These are phyloP conservation scores for Holothuria scabra DNA, from an alignment of 53 echinoderm and acorn worm genomes.

Conservation along the genomic window DNA sequence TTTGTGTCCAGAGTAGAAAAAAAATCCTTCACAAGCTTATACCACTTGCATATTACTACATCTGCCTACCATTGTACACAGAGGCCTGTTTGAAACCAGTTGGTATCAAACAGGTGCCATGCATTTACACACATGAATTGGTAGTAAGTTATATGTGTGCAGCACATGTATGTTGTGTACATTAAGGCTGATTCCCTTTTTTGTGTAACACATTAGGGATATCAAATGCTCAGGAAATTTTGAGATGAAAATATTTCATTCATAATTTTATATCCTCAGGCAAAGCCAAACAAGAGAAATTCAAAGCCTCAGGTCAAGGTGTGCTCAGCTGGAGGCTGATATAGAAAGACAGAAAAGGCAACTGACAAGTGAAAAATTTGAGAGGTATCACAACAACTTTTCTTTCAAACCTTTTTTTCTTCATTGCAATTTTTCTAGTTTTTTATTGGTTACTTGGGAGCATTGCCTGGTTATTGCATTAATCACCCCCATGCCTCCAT, in stretches of 20 bases:
- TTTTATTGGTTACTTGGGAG: too few relatives aligned
- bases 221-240: background rate
- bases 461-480: constrained; percentile 2
- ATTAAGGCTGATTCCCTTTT: too few relatives aligned
- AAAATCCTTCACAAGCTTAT: too few relatives aligned
- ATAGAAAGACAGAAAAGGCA: constrained; percentile 78
- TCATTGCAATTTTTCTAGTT: too few relatives aligned
- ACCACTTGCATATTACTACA: too few relatives aligned
- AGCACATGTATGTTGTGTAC: too few relatives aligned
- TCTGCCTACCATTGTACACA: too few relatives aligned
- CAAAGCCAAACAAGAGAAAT: constrained; percentile 94
- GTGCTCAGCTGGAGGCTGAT: constrained; percentile 89
- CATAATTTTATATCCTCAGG: constrained; percentile 45
- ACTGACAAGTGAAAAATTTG: constrained; percentile 96
- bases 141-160: too few relatives aligned
- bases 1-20: too few relatives aligned
- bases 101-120: too few relatives aligned
- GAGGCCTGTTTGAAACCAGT: too few relatives aligned
- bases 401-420: constrained; percentile 49
- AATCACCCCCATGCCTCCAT: constrained; percentile 45
- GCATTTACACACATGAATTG: too few relatives aligned
- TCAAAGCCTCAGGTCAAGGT: constrained; percentile 75
- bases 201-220: background rate
- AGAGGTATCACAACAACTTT: constrained; percentile 68
- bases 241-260: background rate